A percentile compares a stretch with the other conserved stretches of the same genome.
Conservation (phyloP, 1,140 invertebrate genomes). For the Agrypnia vestita region DNA sequence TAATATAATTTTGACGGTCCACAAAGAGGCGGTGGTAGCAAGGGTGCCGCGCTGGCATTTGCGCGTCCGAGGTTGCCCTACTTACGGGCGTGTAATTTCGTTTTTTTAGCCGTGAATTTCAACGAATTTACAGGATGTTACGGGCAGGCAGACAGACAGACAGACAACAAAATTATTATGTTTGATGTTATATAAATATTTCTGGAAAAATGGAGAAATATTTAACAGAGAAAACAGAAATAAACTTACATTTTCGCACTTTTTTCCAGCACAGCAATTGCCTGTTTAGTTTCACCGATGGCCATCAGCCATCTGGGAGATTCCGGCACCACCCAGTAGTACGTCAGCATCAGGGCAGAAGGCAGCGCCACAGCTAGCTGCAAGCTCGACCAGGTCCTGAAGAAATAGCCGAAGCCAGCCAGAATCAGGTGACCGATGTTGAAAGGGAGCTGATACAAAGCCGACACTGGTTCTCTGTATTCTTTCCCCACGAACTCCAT, state of each 20-base stretch:
- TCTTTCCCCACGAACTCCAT: slow-evolving; percentile 74
- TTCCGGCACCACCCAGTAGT: slow-evolving; percentile 79
- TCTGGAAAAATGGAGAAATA: too few species aligned
- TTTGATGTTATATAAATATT: too few species aligned
- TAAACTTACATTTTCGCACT: slow-evolving; percentile 72
- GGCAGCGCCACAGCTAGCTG: slow-evolving; percentile 75
- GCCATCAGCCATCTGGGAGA: slow-evolving; percentile 81
- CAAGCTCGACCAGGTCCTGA: slow-evolving; percentile 72
- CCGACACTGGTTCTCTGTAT: slow-evolving; percentile 77
- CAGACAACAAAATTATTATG: too few species aligned
- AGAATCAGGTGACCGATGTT: slow-evolving; percentile 74
- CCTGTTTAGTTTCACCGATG: slow-evolving; percentile 75
- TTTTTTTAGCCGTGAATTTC: too few species aligned
- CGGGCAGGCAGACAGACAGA: too few species aligned
- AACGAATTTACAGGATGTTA: too few species aligned
- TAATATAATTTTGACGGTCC: too few species aligned
- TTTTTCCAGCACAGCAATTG: slow-evolving; percentile 72
- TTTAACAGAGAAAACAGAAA: too few species aligned
- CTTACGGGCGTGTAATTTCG: too few species aligned
- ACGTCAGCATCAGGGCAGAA: slow-evolving; percentile 70
- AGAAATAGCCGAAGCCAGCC: slow-evolving; percentile 73
- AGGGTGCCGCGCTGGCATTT: too few species aligned
- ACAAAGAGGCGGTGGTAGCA: too few species aligned
- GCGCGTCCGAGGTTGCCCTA: too few species aligned
- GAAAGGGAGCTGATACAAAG: slow-evolving; percentile 76